Evolutionary conservation across 1,140 invertebrate species (phyloP), one percentile per base, ranked within the genome.

Genomic region (Oryzaephilus surinamensis): DNA sequence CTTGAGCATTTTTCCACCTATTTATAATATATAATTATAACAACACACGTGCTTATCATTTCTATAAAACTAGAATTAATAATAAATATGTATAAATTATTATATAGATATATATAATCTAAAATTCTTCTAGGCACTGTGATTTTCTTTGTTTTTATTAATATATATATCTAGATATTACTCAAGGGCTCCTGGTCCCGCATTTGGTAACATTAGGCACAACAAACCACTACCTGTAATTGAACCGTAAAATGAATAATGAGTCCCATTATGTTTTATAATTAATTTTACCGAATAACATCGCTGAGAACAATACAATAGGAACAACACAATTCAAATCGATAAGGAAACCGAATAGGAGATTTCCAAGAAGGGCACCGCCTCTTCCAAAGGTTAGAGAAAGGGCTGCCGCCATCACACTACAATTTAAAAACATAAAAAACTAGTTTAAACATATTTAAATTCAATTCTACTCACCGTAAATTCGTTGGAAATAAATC

Each of bases 401-500:
- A 14, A 82, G 61, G 21, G 79, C 79, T 2, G 79, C 77, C 18
- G 79, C 80, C 78, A 84, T 81, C 54, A 81, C 79, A 64, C 79
- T 81, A 57, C 41, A 48, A 48, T 40, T 13, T n/a, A n/a, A n/a
- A n/a, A n/a, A n/a, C n/a, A n/a, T 41, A 33, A 41, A 34, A 18
- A 31, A 16, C 12, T 12, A 31, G 6, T 39, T 12, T 41, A 3
- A 15, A 16, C 2, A 31, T 19, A 16, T 15, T 19, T 8, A 16
- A 32, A 32, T 11, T 8, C 10, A 12, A 7, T 10, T 14, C 11
- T 5, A 16, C 48, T 62, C 62, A 80, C 79, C 80, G 79, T 49
- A 84, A 69, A 66, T 83, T 81, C 29, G 81, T 84, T 45, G 81
- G 81, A 63, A 82, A 84, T 46, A 83, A 63, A 58, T 84, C 79